These are phyloP conservation scores for Onychomys torridus DNA, from an alignment of 2,797 vertebrate genomes.

Conservation along the genomic window DNA sequence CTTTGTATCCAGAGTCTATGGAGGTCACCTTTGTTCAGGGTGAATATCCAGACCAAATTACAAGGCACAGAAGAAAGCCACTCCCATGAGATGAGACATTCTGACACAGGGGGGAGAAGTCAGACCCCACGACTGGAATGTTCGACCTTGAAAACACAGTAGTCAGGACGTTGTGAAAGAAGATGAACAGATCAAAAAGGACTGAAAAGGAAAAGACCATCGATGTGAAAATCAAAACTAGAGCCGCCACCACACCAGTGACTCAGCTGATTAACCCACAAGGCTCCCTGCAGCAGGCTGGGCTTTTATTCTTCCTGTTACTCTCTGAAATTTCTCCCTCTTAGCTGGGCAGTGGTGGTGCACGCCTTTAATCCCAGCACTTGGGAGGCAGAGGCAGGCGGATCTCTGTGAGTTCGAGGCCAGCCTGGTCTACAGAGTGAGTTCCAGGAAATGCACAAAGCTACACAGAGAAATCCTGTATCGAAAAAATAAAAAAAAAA, in stretches of 20 bases:
- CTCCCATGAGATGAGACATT: not conserved
- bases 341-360: too few relatives aligned
- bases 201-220: not conserved
- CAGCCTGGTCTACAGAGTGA: too few relatives aligned
- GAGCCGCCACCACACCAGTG: not conserved
- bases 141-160: not conserved
- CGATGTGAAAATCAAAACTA: not conserved
- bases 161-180: not conserved
- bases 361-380: too few relatives aligned
- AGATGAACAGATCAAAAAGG: not conserved
- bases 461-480: too few relatives aligned
- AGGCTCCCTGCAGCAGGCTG: not conserved
- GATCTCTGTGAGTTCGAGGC: too few relatives aligned
- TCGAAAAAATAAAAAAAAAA: too few relatives aligned
- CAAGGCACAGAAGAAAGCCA: not conserved
- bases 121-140: not conserved
- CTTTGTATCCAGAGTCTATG: not conserved
- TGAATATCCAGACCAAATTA: not conserved
- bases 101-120: not conserved
- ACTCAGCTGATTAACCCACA: not conserved
- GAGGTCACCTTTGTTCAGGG: not conserved
- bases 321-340: not conserved
- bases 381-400: too few relatives aligned
- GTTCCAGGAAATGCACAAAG: too few relatives aligned
- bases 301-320: not conserved